Percentiles rank a stretch among this genome's conserved stretches.
phyloP scores from a whole-genome alignment of 2,888 invertebrate genomes.

The Dromius quadrimaculatus region DNA sequence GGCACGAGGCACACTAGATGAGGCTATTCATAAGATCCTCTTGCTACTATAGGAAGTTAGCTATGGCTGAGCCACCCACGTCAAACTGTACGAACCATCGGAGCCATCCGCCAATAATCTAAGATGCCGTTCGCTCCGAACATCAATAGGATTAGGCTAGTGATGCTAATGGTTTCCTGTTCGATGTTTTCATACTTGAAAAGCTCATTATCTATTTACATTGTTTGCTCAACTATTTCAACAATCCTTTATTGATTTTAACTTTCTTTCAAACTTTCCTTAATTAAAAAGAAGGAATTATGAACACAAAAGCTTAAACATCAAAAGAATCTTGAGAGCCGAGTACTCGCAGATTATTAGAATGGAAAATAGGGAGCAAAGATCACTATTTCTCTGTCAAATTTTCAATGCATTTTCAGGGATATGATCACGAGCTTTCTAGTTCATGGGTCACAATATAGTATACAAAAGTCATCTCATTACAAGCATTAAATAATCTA shows the following conservation, averaged over 20 bases:
- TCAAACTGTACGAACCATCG: conserved; percentile 30
- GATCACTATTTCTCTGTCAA: too few species aligned
- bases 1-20: conserved; percentile 41
- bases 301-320: too few species aligned
- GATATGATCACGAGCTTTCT: too few species aligned
- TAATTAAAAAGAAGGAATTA: too few species aligned
- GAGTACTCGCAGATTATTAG: too few species aligned
- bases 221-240: conserved; percentile 1
- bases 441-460: too few species aligned
- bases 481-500: too few species aligned
- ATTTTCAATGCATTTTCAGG: too few species aligned
- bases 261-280: too few species aligned
- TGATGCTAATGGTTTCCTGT: conserved; percentile 27
- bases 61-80: conserved; percentile 21
- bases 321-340: background rate
- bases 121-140: conserved; percentile 16
- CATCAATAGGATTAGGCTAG: conserved; percentile 35
- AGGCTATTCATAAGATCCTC: conserved; percentile 49
- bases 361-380: too few species aligned
- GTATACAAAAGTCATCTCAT: too few species aligned
- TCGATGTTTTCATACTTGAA: conserved; percentile 19
- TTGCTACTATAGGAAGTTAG: conserved; percentile 4
- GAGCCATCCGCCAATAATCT: conserved; percentile 38
- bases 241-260: background rate
- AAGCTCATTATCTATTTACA: conserved; percentile 20